Evolutionary conservation across 92 coral and sea anemone genomes (phyloP), one percentile per base, ranked within the genome.

Genomic region (Porites rus): DNA sequence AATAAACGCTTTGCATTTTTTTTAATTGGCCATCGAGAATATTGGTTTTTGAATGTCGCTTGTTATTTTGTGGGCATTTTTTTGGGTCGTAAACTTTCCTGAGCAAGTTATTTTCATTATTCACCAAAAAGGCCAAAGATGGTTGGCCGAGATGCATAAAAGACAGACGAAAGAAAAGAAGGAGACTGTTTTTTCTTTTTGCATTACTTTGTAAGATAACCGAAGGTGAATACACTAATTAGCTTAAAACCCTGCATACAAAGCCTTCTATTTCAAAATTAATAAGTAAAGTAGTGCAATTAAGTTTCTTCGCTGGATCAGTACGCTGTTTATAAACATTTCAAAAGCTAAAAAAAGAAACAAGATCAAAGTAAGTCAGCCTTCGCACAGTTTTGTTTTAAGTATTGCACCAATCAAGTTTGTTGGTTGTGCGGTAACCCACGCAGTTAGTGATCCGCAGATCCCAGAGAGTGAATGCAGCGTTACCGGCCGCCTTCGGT

Each of bases 321-420:
- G 51, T 22, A 0, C 16, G 14, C 11, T 24, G 59, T 58, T 24
- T 54, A 28, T 22, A 10, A 12, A 75, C 56, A 54, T 75, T 21
- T 5, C 21, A 16, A 18, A 7, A 22, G 52, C 7, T 56, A 22
- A 76, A 78, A 16, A 62, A 22, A 64, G 22, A 38, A 19, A 38
- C 11, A 16, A 63, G 51, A 2, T 43, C 69, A 14, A 20, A 9
- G 21, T 12, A 51, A 17, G 0, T 13, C 20, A 17, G 62, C 54
- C 28, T 22, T 68, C 75, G 64, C 43, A 53, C 25, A 18, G 43
- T 31, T 80, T 56, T 69, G 66, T 17, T 14, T 69, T 22, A 56
- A 71, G 21, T 56, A 28, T 18, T 69, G 12, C 14, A 58, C 85
- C 85, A 81, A 81, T 81, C 85, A 58, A 2, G 14, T 17, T 0